Conservation (phyloP, 2,888 invertebrate genomes). For the Meiosimyza platycephala region DNA sequence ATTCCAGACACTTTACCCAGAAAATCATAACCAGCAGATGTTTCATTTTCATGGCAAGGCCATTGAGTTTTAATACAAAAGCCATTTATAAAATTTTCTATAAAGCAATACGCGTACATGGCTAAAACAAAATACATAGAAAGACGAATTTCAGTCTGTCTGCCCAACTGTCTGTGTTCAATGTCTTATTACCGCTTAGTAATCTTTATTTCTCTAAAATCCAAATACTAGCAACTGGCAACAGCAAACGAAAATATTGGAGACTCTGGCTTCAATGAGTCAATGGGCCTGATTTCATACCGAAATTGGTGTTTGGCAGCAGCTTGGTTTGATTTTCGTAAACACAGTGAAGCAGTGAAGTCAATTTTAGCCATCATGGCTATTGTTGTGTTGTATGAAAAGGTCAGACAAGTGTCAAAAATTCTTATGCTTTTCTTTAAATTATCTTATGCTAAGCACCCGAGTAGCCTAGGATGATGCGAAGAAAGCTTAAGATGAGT, state of each 20-base stretch:
- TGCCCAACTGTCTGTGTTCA: neutral
- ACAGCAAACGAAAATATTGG: neutral
- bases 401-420: neutral
- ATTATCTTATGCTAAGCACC: no score
- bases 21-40: neutral
- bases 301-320: neutral
- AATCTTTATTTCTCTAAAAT: constrained; percentile 1
- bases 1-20: neutral
- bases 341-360: no score
- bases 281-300: no score
- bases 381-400: neutral
- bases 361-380: no score
- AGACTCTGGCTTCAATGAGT: no score
- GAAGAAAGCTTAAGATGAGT: no score
- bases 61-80: neutral
- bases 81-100: neutral
- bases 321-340: neutral
- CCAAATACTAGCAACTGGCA: neutral
- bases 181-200: constrained; percentile 8
- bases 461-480: no score
- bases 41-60: neutral
- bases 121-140: no score
- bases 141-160: neutral
- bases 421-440: neutral
- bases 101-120: no score